Evolutionary conservation across 2,113 vertebrate genomes (phyloP), one percentile per base, ranked within the genome.

Genomic region (Leucoraja erinaceus): DNA sequence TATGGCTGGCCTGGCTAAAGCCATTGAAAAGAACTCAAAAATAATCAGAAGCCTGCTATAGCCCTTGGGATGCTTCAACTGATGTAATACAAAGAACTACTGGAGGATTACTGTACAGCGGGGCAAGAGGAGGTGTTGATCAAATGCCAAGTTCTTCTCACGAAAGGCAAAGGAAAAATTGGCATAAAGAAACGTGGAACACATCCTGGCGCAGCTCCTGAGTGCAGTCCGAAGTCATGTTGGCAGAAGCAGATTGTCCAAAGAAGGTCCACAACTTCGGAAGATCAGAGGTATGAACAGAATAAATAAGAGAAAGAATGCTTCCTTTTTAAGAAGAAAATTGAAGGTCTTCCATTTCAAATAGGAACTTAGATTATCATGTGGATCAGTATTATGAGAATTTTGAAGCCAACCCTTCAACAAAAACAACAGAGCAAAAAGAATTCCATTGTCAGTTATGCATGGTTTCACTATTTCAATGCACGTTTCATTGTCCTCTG

Each of bases 1-100:
- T 33, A 99, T 99, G 99, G 99, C 99, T 93, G 99, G 98, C 93
- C 96, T 99, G 94, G 98, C 99, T 93, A 99, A 99, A 97, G 99
- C 99, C 72, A 99, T 99, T 93, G 98, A 99, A 95, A 99, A 98
- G 96, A 99, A 99, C 10, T 47, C 38, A 47, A 47, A 47, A 47
- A 18, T 22, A 16, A 72, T 72, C 70, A 72, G 70, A 72, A 72
- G 70, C 18, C 14, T 4, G 70, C 5, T 72, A 72, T 22, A 72
- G 22, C 70, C 22, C 18, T 72, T 59, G 81, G 56, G 25, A 61
- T 22, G 56, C 25, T 59, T 61, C 25, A 86, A 4, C 5, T 63
- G 83, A 2, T 5, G 14, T 7, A 88, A 12, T 31, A 9, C 81
- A 61, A 4, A n/a, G 11, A 61, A 25, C 2, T 31, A 31, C 18